Evolutionary conservation across 1,140 invertebrate genomes (phyloP).

Genomic region (Heterodera carotae): DNA sequence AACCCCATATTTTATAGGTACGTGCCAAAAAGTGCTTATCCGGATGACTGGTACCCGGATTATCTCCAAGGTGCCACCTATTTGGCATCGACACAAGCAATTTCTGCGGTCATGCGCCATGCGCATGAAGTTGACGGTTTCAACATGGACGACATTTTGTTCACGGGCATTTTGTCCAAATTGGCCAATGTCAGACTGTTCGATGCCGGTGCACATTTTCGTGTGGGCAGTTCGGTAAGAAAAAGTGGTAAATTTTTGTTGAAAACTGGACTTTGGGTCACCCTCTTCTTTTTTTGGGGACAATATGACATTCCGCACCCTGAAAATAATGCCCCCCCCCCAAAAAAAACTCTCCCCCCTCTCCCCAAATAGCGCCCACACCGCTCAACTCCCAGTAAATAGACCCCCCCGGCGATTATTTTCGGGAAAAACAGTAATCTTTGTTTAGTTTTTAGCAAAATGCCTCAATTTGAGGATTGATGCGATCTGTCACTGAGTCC

Average conservation of each 20-base stretch:
- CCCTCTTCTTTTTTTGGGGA: too few species aligned
- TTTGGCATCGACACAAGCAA: conserved; percentile 20
- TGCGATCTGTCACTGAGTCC: too few species aligned
- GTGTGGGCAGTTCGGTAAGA: neutral
- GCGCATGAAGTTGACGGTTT: conserved; percentile 2
- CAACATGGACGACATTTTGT: conserved; percentile 38
- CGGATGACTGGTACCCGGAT: conserved; percentile 14
- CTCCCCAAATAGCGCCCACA: too few species aligned
- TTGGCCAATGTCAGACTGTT: neutral
- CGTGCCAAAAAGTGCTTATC: conserved; percentile 15
- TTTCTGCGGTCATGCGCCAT: conserved; percentile 14
- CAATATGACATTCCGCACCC: too few species aligned
- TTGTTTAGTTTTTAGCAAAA: too few species aligned
- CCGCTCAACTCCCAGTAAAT: too few species aligned
- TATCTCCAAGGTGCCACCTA: conserved; percentile 29
- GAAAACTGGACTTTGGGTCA: too few species aligned
- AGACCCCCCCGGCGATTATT: too few species aligned
- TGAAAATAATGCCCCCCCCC: too few species aligned
- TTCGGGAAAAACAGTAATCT: too few species aligned
- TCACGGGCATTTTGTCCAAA: conserved; percentile 37
- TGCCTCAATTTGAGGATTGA: too few species aligned
- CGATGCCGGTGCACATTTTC: neutral
- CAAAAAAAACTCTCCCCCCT: too few species aligned
- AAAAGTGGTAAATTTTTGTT: neutral
- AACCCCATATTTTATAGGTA: neutral